Evolutionary conservation across 1,140 invertebrate species (phyloP).

Genomic region (Temnothorax longispinosus): DNA sequence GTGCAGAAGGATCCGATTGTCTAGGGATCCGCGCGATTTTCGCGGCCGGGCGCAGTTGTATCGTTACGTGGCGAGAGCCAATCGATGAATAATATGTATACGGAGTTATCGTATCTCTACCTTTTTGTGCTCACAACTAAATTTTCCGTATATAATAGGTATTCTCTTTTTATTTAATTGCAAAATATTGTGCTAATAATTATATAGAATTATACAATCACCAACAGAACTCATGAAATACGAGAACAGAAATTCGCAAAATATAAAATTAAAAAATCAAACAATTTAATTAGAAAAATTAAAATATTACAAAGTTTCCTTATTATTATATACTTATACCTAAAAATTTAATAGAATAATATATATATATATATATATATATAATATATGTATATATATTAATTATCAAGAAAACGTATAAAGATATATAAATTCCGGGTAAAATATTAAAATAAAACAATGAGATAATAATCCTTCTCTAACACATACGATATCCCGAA

Average conservation of each 20-base stretch:
- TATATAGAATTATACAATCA: not conserved
- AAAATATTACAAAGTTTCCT: not conserved
- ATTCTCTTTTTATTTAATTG: not conserved
- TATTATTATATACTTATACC: not conserved
- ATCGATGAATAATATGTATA: constrained; percentile 43
- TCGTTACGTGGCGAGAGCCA: constrained; percentile 17
- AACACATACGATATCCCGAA: constrained; percentile 30
- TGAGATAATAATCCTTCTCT: not conserved
- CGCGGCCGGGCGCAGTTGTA: constrained; percentile 8
- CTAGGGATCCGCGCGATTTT: constrained; percentile 30
- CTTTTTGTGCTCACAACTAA: not conserved
- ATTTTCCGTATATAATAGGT: not conserved
- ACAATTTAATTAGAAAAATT: not conserved
- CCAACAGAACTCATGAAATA: not conserved
- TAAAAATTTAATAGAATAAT: not conserved
- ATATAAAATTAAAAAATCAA: not conserved
- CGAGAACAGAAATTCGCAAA: not conserved
- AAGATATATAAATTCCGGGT: not conserved
- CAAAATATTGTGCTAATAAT: not conserved
- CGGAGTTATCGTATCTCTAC: not conserved
- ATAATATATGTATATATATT: too few relatives aligned
- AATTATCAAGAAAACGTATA: too few relatives aligned
- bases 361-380: not conserved
- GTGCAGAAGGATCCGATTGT: constrained; percentile 34
- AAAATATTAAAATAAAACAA: constrained; percentile 18